A percentile compares a stretch with the other conserved stretches of the same genome.
Evolutionary conservation across 2,797 vertebrate species (phyloP).

Genomic region (Alcedo quadribrachys): DNA sequence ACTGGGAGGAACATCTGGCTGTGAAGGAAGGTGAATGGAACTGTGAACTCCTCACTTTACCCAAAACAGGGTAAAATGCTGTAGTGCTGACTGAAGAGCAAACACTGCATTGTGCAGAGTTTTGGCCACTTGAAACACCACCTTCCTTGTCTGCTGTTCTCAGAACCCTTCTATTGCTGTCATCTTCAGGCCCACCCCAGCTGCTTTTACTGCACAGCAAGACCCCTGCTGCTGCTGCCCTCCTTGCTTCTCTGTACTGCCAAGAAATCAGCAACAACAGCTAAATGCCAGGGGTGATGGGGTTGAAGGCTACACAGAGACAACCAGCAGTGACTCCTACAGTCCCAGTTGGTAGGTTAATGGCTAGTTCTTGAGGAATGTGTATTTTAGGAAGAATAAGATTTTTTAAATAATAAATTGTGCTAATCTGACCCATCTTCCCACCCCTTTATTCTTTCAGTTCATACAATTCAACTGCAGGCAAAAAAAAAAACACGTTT

Average conservation of each 20-base stretch:
- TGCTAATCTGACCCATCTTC: not conserved
- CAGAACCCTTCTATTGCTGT: not conserved
- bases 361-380: not conserved
- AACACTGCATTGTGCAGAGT: not conserved
- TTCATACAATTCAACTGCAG: not conserved
- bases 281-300: not conserved
- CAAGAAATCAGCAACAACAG: not conserved
- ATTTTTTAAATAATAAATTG: no score
- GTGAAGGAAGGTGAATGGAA: not conserved
- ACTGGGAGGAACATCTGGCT: not conserved
- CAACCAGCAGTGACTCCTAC: not conserved
- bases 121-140: not conserved
- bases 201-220: not conserved
- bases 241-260: not conserved
- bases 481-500: not conserved
- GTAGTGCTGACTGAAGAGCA: not conserved
- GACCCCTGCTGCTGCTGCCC: fast-evolving
- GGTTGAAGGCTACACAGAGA: not conserved
- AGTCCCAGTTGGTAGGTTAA: not conserved
- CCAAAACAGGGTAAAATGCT: not conserved
- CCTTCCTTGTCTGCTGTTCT: not conserved
- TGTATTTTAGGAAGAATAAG: not conserved
- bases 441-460: not conserved
- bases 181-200: not conserved
- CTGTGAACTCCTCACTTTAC: not conserved